These are phyloP conservation scores for Drosophila parthenogenetica DNA, from an alignment of 2,888 invertebrate genomes.

Conservation along the genomic window DNA sequence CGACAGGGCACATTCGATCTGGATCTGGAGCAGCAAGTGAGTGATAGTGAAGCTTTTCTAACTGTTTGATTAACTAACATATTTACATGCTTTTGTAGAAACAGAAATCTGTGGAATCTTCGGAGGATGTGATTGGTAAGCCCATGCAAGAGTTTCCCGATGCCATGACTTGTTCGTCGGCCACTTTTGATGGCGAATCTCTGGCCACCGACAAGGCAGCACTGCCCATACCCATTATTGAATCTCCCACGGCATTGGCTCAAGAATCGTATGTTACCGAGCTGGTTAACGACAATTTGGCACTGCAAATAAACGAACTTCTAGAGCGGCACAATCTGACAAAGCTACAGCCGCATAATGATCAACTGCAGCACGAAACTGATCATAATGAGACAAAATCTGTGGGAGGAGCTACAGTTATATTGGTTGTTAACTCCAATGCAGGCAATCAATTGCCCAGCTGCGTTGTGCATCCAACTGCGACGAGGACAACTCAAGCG, in stretches of 20 bases:
- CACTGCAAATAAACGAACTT: slow-evolving; percentile 56
- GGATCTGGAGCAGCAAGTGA: slow-evolving; percentile 52
- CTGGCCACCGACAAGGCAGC: slow-evolving; percentile 9
- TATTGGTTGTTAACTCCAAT: slow-evolving; percentile 58
- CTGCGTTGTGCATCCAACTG: slow-evolving; percentile 34
- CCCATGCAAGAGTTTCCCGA: slow-evolving; percentile 59
- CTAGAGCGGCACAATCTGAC: slow-evolving; percentile 60
- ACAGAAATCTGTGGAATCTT: slow-evolving; percentile 2
- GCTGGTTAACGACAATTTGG: slow-evolving; percentile 53
- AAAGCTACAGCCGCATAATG: slow-evolving; percentile 24
- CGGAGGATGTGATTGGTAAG: slow-evolving; percentile 4
- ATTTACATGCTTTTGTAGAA: slow-evolving; percentile 27
- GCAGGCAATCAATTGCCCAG: slow-evolving; percentile 35
- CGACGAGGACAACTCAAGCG: neutral
- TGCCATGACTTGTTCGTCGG: slow-evolving; percentile 63
- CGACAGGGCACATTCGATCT: slow-evolving; percentile 66
- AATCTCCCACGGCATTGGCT: neutral
- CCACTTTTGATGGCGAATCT: slow-evolving; percentile 64
- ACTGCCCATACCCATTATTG: slow-evolving; percentile 8
- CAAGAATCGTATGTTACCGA: slow-evolving; percentile 46
- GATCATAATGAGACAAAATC: slow-evolving; percentile 37
- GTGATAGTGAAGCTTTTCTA: neutral
- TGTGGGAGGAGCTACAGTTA: slow-evolving; percentile 46
- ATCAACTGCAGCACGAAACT: slow-evolving; percentile 19
- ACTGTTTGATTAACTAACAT: neutral